Base-by-base conservation (phyloP, 35 echinoderm and acorn worm species). In the Apostichopus japonicus region DNA sequence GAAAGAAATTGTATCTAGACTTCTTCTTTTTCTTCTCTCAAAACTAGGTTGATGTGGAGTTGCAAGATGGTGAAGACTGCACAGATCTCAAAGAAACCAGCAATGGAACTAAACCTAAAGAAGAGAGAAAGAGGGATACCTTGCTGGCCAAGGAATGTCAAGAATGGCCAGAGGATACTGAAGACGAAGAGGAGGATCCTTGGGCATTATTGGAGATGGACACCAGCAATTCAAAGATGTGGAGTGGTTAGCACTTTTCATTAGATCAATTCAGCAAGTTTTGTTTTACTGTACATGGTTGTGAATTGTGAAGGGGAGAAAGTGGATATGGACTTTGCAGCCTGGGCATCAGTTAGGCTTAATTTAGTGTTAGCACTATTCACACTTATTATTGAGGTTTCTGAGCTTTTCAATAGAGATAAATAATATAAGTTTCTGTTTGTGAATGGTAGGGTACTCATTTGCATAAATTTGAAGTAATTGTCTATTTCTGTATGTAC, bases 181-280 rank as follows among this genome's bases (percentile, higher is more conserved):
- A 75, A n/a, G 19, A 11, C 11, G 55, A 58, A 54, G 71, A 75
- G 19, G 70, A 72, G 7, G 71, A 75, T 23, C 71, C 71, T 75
- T 75, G 71, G 71, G 71, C 71, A n/a, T n/a, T 75, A 75, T 23
- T 75, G 71, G 71, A 75, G 71, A 75, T 75, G 71, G 71, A 75
- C n/a, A 23, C 71, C 71, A 75, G 71, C 17, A n/a, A 7, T 23
- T 75, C 71, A 75, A 75, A 75, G 71, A 75, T 75, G n/a, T 75
- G 71, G 71, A 75, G n/a, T 7, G 71, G 71, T 75, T 14, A 21
- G 71, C 71, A 61, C 7, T 13, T 44, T 10, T 13, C 57, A 61
- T 4, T 61, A 61, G 13, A 61, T 61, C 57, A 61, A 61, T 61
- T 13, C 33, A 44, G 33, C 33, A 44, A 33, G 27, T 76, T 76